Evolutionary conservation across 2,113 vertebrate genomes (phyloP), one percentile per base, ranked within the genome.

Genomic region (Mystacornis crossleyi): DNA sequence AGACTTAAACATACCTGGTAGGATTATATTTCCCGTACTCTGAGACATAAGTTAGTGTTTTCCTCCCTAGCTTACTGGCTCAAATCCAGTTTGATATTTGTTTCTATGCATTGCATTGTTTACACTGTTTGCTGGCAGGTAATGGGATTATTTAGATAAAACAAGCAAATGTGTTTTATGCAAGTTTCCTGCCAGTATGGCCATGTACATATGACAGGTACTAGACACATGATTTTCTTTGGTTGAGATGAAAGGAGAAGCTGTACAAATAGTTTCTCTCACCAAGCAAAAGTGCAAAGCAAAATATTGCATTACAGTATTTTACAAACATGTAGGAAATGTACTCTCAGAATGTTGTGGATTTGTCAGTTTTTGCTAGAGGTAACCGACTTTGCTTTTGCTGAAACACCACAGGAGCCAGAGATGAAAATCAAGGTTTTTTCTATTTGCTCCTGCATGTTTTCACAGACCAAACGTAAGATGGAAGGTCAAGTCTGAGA

Each of bases 91-190:
- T 71, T 83, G 54, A 19, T 45, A 38, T 29, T 53, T 86, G 28
- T 47, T 86, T 40, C n/a, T 81, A 29, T 80, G 60, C 19, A 43
- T 33, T 13, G 2, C 45, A 29, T 29, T 67, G 51, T 91, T 95
- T 79, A 81, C 42, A 67, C 9, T 53, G 2, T 75, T 94, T 87
- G 24, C 61, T 97, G 81, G 65, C 43, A 81, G 45, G 43, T 81
- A 92, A 81, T 54, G 60, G 43, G 80, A 83, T 90, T 89, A 84
- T 91, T 79, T 79, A 62, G 67, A 62, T 86, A 47, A 82, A 96
- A 82, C n/a, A 95, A 85, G 34, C 24, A 86, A 92, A 72, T 57
- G 18, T 36, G 31, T 66, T 83, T 89, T 83, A 58, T 86, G 47
- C 67, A 86, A 64, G 38, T 89, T 86, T 84, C 23, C 61, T 96